Percentiles rank a stretch among this genome's conserved stretches.
phyloP scores from a whole-genome alignment of 92 coral and sea anemone genomes.

The Actinernus sp. region DNA sequence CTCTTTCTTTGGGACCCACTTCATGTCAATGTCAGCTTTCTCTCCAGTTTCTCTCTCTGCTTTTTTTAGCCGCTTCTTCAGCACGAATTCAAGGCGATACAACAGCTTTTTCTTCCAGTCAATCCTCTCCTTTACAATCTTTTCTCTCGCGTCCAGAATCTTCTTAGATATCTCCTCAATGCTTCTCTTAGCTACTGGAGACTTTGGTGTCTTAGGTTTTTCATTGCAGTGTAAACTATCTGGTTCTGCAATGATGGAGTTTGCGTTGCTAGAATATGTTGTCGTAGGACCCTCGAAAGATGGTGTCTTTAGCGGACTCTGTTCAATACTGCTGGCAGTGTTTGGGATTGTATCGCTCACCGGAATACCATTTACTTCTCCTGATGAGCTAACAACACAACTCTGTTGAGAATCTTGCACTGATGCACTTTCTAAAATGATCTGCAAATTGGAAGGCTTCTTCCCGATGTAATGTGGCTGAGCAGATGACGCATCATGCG shows the following conservation, averaged over 20 bases:
- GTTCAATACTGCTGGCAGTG: no score
- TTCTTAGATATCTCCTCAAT: constrained; percentile 60
- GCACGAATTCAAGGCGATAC: constrained; percentile 56
- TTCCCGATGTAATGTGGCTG: not conserved
- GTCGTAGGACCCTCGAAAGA: no score
- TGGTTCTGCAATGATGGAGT: not conserved
- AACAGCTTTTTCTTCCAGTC: constrained; percentile 85
- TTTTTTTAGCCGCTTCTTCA: constrained; percentile 58
- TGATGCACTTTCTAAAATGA: no score
- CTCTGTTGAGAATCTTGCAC: no score
- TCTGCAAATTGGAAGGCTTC: not conserved
- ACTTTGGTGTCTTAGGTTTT: constrained; percentile 16
- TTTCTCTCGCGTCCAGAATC: constrained; percentile 63
- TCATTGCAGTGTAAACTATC: no score
- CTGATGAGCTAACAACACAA: no score
- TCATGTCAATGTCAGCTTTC: constrained; percentile 61
- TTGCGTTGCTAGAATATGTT: not conserved
- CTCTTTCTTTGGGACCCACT: no score
- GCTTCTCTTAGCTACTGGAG: constrained; percentile 28
- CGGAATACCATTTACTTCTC: no score
- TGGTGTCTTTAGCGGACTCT: no score
- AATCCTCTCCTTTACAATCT: constrained; percentile 63
- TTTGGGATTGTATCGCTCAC: no score
- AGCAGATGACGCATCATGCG: no score
- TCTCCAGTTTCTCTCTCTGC: constrained; percentile 66